Evolutionary conservation across 2,113 vertebrate genomes (phyloP), one percentile per base, ranked within the genome.

Genomic region (Engraulis encrasicolus): DNA sequence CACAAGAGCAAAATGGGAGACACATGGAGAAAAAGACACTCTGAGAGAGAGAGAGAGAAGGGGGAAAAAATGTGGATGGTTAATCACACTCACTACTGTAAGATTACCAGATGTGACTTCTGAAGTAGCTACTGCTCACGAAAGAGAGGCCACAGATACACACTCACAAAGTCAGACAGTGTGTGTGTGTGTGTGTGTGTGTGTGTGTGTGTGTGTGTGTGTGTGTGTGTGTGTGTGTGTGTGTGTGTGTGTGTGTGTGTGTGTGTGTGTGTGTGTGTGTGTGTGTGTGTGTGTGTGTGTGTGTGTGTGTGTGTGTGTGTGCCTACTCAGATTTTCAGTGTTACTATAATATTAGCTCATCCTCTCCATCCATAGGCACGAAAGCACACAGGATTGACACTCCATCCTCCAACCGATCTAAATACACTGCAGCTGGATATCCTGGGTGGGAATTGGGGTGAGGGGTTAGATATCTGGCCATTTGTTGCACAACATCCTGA

Each of bases 21-120:
- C 88, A 89, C 88, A 86, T 89, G 89, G 86, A 77, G 37, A 18
- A 50, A 81, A 19, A 27, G 15, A 81, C 3, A 81, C 14, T 9
- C 31, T 58, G n/a, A 58, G 15, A 17, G 15, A 23, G 40, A 45
- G 40, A 45, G 40, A 45, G 40, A 9, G 40, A 45, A 9, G 40
- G 40, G 9, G 40, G 9, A 45, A 45, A 9, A 45, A 45, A 45
- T 3, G 9, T 3, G 9, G 40, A 80, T 11, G 18, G 74, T 48
- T n/a, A 52, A 79, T 78, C 80, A 23, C 61, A 80, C 66, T 81
- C 48, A n/a, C n/a, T n/a, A n/a, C 49, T 48, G 34, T 48, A 36
- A 81, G 34, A 66, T 81, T 18, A 83, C 27, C 15, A 84, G 81
- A 82, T 83, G 50, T 79, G 50, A 52, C 18, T 19, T 19, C 50